Base-by-base conservation (phyloP, 1,140 invertebrate species). In the Scaptomyza graminum region DNA sequence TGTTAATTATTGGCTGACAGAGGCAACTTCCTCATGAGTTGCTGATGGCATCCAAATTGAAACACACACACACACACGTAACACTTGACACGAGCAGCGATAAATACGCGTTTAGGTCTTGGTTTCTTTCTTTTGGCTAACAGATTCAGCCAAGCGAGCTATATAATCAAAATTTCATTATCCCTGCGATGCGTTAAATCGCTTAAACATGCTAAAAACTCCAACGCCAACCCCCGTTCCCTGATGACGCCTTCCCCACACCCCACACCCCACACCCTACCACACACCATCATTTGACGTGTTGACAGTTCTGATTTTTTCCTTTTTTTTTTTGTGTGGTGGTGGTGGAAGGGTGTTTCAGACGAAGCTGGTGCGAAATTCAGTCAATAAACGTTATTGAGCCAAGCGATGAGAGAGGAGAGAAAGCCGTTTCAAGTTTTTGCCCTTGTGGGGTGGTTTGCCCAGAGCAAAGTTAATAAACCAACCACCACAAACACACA, bases 111-210 rank as follows among this genome's bases (percentile, higher is more conserved):
- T 11, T 31, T 31, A 31, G 28, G 28, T 31, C 28, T 5, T 41
- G n/a, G n/a, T 7, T 9, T 34, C 9, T 34, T 9, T 34, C 1
- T 9, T 25, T 50, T 66, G 79, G 50, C 57, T 64, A 43, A 74
- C 47, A 51, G 70, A 50, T 50, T 34, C 83, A 87, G 69, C 79
- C 79, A 83, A 87, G 83, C 83, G 31, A 8, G 76, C 47, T 61
- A 75, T 85, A 81, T 89, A 90, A 89, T 90, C 85, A 84, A 89
- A 90, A 89, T 80, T 90, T 80, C 73, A 90, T 90, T 90, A 87
- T 85, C 85, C 85, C 77, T 79, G 82, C 76, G 81, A 90, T 90
- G 87, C 87, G 87, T 90, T 90, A 90, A 90, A 90, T 90, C 78
- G 85, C 71, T 90, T 90, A 85, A 85, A 90, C 79, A 90, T 77